Conservation (phyloP, 2,888 invertebrate genomes). For the Netelia fuscicornis region DNA sequence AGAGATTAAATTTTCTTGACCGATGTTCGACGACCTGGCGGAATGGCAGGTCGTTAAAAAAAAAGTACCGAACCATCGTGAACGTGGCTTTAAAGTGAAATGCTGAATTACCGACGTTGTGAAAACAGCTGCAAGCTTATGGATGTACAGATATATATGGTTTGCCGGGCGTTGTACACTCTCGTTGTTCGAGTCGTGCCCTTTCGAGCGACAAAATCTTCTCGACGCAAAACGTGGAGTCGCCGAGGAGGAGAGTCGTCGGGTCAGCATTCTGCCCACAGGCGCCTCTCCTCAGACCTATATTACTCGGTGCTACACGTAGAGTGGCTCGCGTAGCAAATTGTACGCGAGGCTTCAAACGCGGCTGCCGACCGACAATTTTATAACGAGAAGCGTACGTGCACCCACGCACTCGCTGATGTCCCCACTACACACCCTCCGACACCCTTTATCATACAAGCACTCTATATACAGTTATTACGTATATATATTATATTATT, state of each 20-base stretch:
- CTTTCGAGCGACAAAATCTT: slow-evolving; percentile 54
- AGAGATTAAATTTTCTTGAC: too few species aligned
- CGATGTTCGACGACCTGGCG: too few species aligned
- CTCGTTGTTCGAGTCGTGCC: slow-evolving; percentile 35
- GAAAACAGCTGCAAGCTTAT: slow-evolving; percentile 26
- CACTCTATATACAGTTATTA: neutral
- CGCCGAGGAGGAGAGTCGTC: slow-evolving; percentile 18
- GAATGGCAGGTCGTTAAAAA: too few species aligned
- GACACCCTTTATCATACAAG: neutral
- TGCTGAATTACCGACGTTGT: slow-evolving; percentile 25
- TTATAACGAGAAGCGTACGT: slow-evolving; percentile 49
- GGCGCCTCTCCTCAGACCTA: slow-evolving; percentile 10
- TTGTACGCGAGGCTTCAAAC: slow-evolving; percentile 54
- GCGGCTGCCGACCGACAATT: slow-evolving; percentile 53
- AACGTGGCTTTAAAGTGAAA: slow-evolving; percentile 18
- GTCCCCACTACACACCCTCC: slow-evolving; percentile 16
- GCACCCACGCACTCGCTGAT: slow-evolving; percentile 51
- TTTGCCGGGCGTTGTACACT: neutral
- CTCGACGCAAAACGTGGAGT: slow-evolving; percentile 42
- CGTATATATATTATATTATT: neutral
- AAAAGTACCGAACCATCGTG: slow-evolving; percentile 11
- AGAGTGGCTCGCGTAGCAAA: slow-evolving; percentile 24
- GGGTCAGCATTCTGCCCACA: slow-evolving; percentile 37
- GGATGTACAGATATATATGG: neutral
- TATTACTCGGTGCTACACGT: neutral